phyloP scores from a whole-genome alignment of 2,113 vertebrate species.

The Benitochromis conjunctus region DNA sequence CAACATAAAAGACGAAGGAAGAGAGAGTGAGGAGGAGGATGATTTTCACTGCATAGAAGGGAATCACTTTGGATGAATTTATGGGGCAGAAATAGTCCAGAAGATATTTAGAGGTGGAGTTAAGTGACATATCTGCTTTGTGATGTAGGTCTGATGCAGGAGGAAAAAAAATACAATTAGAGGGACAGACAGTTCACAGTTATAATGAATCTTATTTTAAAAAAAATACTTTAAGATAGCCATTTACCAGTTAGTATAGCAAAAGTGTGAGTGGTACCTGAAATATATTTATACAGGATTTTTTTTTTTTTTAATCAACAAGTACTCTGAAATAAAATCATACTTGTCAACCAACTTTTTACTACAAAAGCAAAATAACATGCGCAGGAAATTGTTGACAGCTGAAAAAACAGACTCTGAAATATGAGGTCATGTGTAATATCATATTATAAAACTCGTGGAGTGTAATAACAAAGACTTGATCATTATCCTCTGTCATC shows the following conservation, averaged over 20 bases:
- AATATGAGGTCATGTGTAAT: accelerated
- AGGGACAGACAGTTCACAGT: not conserved
- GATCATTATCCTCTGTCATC: accelerated
- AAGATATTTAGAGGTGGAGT: not conserved
- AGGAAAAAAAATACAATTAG: accelerated
- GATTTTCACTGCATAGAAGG: accelerated
- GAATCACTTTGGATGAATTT: too few relatives aligned
- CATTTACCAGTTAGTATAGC: accelerated
- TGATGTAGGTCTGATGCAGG: not conserved
- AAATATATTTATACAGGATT: not conserved
- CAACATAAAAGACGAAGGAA: accelerated
- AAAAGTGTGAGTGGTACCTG: not conserved
- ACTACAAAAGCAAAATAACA: too few relatives aligned
- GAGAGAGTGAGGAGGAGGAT: not conserved
- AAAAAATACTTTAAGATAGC: not conserved
- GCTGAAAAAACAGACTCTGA: too few relatives aligned
- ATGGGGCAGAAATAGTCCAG: not conserved
- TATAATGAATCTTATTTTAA: not conserved
- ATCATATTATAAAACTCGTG: not conserved
- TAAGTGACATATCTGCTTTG: not conserved
- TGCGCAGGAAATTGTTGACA: too few relatives aligned
- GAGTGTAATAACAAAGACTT: not conserved
- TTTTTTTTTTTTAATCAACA: not conserved
- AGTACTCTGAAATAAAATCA: not conserved
- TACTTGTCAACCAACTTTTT: too few relatives aligned